A percentile compares a stretch with the other conserved stretches of the same genome.
These are phyloP conservation scores for Xestia rhomboidea DNA, from an alignment of 2,888 invertebrate genomes.

Conservation along the genomic window DNA sequence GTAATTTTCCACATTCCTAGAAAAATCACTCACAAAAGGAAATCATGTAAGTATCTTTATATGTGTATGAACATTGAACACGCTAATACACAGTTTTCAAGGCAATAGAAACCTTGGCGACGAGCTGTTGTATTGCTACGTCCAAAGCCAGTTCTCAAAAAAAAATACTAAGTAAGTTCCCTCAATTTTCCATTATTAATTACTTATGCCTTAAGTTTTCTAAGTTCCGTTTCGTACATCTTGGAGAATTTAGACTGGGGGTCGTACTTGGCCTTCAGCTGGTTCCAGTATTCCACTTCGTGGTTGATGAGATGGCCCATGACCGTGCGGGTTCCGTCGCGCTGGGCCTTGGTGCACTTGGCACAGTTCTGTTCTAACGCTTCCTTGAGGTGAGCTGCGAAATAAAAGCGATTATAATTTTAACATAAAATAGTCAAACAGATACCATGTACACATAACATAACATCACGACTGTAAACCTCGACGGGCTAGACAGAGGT, in stretches of 20 bases:
- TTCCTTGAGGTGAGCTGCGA: slow-evolving; percentile 68
- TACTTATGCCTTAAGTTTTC: slow-evolving; percentile 29
- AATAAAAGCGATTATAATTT: neutral
- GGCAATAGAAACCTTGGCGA: neutral
- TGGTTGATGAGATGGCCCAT: slow-evolving; percentile 78
- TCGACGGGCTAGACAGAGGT: too few relatives aligned
- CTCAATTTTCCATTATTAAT: neutral
- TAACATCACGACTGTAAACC: too few relatives aligned
- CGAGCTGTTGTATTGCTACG: neutral
- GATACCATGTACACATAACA: too few relatives aligned
- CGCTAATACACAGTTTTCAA: neutral
- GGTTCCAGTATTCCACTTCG: slow-evolving; percentile 74
- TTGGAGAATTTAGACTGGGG: slow-evolving; percentile 72
- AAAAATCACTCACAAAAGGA: neutral
- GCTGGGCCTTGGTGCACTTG: slow-evolving; percentile 77
- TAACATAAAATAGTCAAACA: neutral
- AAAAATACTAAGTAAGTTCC: neutral
- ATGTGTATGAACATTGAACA: neutral
- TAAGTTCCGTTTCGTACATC: slow-evolving; percentile 55
- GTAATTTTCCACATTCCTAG: neutral
- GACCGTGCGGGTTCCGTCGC: slow-evolving; percentile 72
- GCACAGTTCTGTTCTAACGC: slow-evolving; percentile 77
- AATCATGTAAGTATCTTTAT: neutral
- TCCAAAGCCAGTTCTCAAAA: neutral
- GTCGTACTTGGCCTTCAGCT: slow-evolving; percentile 80